Percentiles rank a stretch among this genome's conserved stretches.
phyloP scores from a whole-genome alignment of 2,797 vertebrate species.

The Euthynnus affinis region DNA sequence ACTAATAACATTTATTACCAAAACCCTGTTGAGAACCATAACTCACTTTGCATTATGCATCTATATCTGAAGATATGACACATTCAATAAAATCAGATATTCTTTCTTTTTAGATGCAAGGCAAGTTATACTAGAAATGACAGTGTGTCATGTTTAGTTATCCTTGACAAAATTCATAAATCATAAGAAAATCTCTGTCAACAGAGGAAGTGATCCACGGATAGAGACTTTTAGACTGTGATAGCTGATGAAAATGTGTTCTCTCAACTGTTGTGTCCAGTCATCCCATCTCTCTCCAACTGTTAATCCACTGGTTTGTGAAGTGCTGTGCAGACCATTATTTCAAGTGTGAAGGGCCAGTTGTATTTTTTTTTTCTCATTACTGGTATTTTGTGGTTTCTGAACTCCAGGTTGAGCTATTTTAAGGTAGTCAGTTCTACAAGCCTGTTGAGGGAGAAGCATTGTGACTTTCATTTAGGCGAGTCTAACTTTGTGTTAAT shows the following conservation, averaged over 20 bases:
- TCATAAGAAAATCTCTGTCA: background rate
- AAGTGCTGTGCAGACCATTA: slow-evolving; percentile 3
- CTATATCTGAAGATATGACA: no score
- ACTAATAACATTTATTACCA: no score
- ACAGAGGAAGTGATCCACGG: background rate
- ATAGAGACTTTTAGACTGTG: background rate
- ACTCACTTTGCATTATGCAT: background rate
- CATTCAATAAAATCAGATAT: background rate
- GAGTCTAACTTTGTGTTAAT: background rate
- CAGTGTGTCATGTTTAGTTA: background rate
- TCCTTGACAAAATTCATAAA: background rate
- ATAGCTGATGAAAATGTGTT: background rate
- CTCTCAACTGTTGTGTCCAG: background rate
- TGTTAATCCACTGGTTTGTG: background rate
- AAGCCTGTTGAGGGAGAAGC: background rate
- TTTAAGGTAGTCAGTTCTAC: background rate
- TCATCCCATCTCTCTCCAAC: background rate
- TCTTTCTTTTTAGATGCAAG: background rate
- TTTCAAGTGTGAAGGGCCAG: background rate
- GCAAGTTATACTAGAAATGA: background rate
- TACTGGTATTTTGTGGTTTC: background rate
- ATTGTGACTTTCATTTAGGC: background rate
- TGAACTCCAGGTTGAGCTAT: background rate
- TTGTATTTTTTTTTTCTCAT: background rate
- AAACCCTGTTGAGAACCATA: background rate